Conservation (phyloP, 2,113 vertebrate genomes). For the Pedetes capensis region DNA sequence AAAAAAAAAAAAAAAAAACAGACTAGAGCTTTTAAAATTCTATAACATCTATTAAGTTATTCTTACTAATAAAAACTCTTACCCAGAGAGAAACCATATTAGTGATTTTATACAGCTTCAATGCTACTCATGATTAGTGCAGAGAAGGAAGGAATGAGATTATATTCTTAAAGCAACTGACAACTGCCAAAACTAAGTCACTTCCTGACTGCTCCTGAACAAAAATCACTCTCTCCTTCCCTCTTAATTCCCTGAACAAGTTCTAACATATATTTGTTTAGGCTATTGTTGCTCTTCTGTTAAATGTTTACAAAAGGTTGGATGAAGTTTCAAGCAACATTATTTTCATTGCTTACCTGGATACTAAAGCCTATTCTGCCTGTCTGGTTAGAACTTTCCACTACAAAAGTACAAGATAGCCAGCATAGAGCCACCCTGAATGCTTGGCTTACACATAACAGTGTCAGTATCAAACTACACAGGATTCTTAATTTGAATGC, state of each 20-base stretch:
- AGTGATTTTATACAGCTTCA: neutral
- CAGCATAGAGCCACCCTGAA: neutral
- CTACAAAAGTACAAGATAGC: neutral
- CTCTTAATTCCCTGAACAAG: neutral
- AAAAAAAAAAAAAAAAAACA: too few relatives aligned
- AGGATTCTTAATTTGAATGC: neutral
- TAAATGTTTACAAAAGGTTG: constrained; percentile 52
- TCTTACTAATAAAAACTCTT: constrained; percentile 51
- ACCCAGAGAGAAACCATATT: constrained; percentile 9
- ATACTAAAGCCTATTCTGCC: neutral
- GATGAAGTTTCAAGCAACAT: neutral
- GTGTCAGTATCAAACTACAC: neutral
- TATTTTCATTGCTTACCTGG: neutral
- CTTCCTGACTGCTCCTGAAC: neutral
- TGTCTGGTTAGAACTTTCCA: neutral
- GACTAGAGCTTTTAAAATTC: constrained; percentile 9
- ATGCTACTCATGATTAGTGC: neutral
- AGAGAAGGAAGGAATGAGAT: neutral
- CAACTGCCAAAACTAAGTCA: neutral
- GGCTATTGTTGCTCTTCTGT: constrained; percentile 20
- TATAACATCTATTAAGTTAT: neutral
- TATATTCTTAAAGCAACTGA: neutral
- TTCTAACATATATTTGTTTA: constrained; percentile 40
- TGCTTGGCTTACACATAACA: neutral
- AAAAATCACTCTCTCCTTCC: neutral